Evolutionary conservation across 2,888 invertebrate genomes (phyloP), one percentile per base, ranked within the genome.

Genomic region (Drosophila histrio): DNA sequence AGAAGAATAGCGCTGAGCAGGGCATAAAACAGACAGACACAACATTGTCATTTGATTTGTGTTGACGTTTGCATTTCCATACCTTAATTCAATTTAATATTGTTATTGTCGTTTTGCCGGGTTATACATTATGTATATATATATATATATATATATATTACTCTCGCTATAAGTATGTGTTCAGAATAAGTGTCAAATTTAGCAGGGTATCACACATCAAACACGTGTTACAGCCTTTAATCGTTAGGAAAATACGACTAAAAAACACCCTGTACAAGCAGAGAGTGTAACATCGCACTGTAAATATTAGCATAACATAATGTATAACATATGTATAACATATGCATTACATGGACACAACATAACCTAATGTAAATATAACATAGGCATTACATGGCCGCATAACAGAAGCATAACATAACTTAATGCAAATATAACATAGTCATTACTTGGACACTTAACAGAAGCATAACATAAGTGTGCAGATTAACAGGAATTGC

Each of bases 11-110:
- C 47, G 56, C 74, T 57, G 44, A 49, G 38, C 58, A 49, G 52
- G 38, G 54, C 54, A 59, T 32, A 54, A 30, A 32, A 7, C 38
- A 28, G n/a, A 39, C 26, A 52, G 19, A 39, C 68, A 53, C 62
- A 81, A 75, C 72, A 72, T 75, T 84, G 73, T 84, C 63, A 84
- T 84, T 82, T 81, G 82, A 84, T 87, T 82, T 84, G 76, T 72
- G 82, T 81, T 81, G 82, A 82, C 87, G 85, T 71, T 84, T 87
- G 82, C 87, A 84, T 65, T 86, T 72, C 52, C 19, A 61, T 74
- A 74, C 68, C 78, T 81, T 81, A 86, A 81, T 81, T 81, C 75
- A 81, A 81, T 81, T 81, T 74, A 81, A 79, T 59, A 78, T 63
- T 49, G 43, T 43, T 39, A 77, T 62, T 57, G 56, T 67, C 34